Conservation (phyloP, 1,140 invertebrate species). For the Chironomus tepperi region DNA sequence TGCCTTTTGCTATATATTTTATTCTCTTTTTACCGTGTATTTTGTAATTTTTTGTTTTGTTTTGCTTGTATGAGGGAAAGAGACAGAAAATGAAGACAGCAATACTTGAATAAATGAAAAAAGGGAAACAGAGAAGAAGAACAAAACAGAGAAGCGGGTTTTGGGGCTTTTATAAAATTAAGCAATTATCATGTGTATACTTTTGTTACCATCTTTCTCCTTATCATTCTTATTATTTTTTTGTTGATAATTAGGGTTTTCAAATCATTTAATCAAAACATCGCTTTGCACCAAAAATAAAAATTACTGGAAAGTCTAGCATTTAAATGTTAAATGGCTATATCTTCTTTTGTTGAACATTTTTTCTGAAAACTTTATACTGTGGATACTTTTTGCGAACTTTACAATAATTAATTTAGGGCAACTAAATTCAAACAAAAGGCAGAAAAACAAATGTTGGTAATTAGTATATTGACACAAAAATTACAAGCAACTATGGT, state of each 20-base stretch:
- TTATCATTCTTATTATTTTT: neutral
- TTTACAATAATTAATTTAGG: too few species aligned
- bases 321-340: too few species aligned
- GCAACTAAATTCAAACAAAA: too few species aligned
- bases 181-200: slow-evolving; percentile 21
- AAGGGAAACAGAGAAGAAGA: neutral
- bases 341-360: too few species aligned
- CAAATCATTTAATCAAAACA: neutral
- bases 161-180: slow-evolving; percentile 21
- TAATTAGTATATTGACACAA: too few species aligned
- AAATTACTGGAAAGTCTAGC: too few species aligned
- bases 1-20: neutral
- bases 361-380: too few species aligned
- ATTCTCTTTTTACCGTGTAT: neutral
- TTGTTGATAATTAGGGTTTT: slow-evolving; percentile 17
- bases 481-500: too few species aligned
- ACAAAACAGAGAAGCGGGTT: neutral
- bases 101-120: neutral
- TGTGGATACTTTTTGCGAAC: too few species aligned
- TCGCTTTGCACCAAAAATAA: too few species aligned
- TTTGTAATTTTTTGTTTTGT: neutral
- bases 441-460: too few species aligned
- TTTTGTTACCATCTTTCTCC: neutral
- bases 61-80: neutral
- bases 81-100: neutral